A percentile compares a stretch with the other conserved stretches of the same genome.
phyloP scores from a whole-genome alignment of 2,797 vertebrate genomes.

The Hemibagrus guttatus region DNA sequence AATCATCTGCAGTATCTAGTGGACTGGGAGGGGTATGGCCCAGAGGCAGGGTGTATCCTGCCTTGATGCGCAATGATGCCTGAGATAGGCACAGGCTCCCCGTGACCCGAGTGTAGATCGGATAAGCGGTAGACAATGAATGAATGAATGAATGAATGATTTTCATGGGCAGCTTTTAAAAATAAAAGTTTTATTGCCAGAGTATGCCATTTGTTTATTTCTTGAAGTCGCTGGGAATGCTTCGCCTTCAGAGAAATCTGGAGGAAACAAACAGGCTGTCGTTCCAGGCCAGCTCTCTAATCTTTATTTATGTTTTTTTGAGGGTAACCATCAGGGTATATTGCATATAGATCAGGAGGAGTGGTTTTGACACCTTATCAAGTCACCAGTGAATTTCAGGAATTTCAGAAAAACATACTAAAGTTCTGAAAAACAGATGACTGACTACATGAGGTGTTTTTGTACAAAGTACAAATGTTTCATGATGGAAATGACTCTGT shows the following conservation, averaged over 20 bases:
- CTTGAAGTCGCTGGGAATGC: not conserved
- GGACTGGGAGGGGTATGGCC: too few relatives aligned
- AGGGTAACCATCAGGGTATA: not conserved
- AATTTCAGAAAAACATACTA: not conserved
- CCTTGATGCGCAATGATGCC: too few relatives aligned
- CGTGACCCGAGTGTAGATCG: too few relatives aligned
- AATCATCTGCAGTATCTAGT: too few relatives aligned
- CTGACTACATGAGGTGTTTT: not conserved
- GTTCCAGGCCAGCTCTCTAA: not conserved
- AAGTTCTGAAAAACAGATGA: not conserved
- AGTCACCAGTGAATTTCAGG: not conserved
- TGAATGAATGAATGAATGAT: too few relatives aligned
- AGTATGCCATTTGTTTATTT: not conserved
- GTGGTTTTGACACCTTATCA: not conserved
- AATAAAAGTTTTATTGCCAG: not conserved
- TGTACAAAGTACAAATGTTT: too few relatives aligned
- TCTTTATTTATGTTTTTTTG: not conserved
- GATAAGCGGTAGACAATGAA: too few relatives aligned
- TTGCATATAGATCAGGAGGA: not conserved
- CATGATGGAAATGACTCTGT: not conserved
- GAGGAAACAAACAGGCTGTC: not conserved
- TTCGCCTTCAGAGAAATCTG: not conserved
- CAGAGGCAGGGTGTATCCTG: too few relatives aligned
- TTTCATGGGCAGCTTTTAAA: not conserved
- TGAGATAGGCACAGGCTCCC: too few relatives aligned